Conservation (phyloP, 2,888 invertebrate genomes). For the Myathropa florea region DNA sequence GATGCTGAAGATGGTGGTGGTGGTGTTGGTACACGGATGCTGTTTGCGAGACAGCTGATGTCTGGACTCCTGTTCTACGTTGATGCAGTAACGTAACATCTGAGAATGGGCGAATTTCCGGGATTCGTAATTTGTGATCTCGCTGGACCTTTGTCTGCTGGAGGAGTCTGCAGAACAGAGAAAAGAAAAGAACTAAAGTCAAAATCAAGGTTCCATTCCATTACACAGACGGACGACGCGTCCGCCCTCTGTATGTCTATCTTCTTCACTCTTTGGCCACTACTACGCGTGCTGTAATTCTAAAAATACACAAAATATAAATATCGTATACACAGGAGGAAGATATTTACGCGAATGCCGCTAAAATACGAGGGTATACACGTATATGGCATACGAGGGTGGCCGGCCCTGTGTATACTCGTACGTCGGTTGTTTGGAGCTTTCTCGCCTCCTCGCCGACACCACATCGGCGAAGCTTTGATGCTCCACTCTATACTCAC, state of each 20-base stretch:
- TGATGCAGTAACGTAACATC: conserved; percentile 59
- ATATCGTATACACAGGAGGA: conserved; percentile 64
- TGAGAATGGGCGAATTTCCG: conserved; percentile 55
- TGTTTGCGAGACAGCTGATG: conserved; percentile 44
- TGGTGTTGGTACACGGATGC: conserved; percentile 22
- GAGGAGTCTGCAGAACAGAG: conserved; percentile 57
- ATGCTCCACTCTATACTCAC: conserved; percentile 17
- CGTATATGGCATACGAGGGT: conserved; percentile 64
- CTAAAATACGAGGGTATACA: conserved; percentile 53
- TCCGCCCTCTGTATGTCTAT: conserved; percentile 52
- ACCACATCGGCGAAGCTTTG: conserved; percentile 25
- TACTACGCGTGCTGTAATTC: conserved; percentile 70
- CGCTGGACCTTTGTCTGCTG: conserved; percentile 62
- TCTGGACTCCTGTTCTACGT: conserved; percentile 43
- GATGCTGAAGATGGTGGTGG: conserved; percentile 35
- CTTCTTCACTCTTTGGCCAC: conserved; percentile 32
- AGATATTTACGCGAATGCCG: conserved; percentile 65
- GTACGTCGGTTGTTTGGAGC: conserved; percentile 52
- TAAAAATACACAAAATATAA: conserved; percentile 69
- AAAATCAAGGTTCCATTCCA: conserved; percentile 67
- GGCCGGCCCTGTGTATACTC: conserved; percentile 65
- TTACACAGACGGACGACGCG: conserved; percentile 60
- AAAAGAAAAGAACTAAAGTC: conserved; percentile 59
- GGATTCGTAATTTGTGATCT: conserved; percentile 60
- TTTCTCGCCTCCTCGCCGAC: conserved; percentile 29